These are phyloP conservation scores for Ips nitidus DNA, from an alignment of 1,140 invertebrate genomes.

Conservation along the genomic window DNA sequence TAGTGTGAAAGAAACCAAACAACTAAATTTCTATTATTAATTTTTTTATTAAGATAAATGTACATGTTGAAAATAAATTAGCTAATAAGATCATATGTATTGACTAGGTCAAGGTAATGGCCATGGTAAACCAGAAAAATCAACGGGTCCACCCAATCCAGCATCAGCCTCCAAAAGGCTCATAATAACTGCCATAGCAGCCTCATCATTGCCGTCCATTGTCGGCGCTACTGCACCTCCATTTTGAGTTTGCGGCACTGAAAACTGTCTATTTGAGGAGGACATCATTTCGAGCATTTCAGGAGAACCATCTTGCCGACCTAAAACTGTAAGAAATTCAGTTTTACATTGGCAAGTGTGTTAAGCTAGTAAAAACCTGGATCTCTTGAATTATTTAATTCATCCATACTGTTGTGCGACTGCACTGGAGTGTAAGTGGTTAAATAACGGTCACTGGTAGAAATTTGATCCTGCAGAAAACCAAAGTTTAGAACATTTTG, in stretches of 20 bases:
- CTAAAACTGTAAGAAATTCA: conserved; percentile 45
- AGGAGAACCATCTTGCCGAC: conserved; percentile 39
- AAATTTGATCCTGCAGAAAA: conserved; percentile 43
- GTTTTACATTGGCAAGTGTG: neutral
- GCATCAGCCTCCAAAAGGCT: conserved; percentile 81
- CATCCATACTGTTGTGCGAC: conserved; percentile 33
- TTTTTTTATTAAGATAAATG: too few relatives aligned
- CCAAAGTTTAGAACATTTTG: conserved; percentile 26
- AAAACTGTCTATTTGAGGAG: conserved; percentile 46
- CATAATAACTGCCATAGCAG: conserved; percentile 92
- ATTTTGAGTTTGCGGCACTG: conserved; percentile 50
- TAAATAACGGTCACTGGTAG: conserved; percentile 21
- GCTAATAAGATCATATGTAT: too few relatives aligned
- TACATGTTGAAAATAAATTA: too few relatives aligned
- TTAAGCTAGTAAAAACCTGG: conserved; percentile 39
- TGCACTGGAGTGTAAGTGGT: too few relatives aligned
- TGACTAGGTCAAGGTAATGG: conserved; percentile 66
- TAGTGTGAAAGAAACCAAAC: too few relatives aligned
- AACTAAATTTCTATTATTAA: too few relatives aligned
- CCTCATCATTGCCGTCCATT: conserved; percentile 81
- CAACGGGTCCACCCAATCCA: conserved; percentile 66
- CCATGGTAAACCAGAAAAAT: conserved; percentile 86
- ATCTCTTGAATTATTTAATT: conserved; percentile 46
- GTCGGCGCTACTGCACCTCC: conserved; percentile 51
- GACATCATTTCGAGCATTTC: conserved; percentile 64